Conservation (phyloP, 2,797 vertebrate species). For the Fistularia commersonii region DNA sequence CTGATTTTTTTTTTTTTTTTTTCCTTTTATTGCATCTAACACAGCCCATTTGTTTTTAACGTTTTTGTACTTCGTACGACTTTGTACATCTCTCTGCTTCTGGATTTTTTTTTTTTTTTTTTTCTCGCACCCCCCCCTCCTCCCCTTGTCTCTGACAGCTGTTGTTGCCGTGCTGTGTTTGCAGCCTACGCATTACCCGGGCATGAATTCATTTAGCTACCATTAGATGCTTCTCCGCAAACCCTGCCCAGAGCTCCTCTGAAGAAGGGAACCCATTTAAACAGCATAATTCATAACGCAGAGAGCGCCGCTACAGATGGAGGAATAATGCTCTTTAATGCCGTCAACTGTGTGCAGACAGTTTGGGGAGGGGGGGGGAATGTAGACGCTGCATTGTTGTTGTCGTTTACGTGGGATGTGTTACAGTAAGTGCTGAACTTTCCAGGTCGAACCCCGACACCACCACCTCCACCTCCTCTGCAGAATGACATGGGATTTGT, state of each 20-base stretch:
- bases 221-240: constrained; percentile 67
- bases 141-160: constrained; percentile 58
- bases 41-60: constrained; percentile 51
- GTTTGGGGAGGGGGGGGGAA: constrained; percentile 19
- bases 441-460: constrained; percentile 56
- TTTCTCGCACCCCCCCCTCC: constrained; percentile 4
- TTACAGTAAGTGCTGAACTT: constrained; percentile 47
- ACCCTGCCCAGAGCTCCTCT: constrained; percentile 57
- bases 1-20: constrained; percentile 12
- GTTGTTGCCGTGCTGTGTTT: constrained; percentile 65
- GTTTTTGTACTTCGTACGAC: constrained; percentile 18
- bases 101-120: constrained; percentile 23
- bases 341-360: constrained; percentile 63
- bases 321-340: constrained; percentile 58
- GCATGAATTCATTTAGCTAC: constrained; percentile 67
- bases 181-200: constrained; percentile 65
- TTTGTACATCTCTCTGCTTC: constrained; percentile 12
- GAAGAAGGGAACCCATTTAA: constrained; percentile 62
- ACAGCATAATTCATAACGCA: constrained; percentile 64
- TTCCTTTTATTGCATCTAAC: constrained; percentile 30
- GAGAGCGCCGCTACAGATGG: constrained; percentile 43
- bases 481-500: constrained; percentile 51
- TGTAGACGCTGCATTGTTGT: constrained; percentile 43
- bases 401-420: constrained; percentile 57
- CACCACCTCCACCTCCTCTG: neutral